phyloP scores from a whole-genome alignment of 2,888 invertebrate genomes.

The Pseudococcus viburni region DNA sequence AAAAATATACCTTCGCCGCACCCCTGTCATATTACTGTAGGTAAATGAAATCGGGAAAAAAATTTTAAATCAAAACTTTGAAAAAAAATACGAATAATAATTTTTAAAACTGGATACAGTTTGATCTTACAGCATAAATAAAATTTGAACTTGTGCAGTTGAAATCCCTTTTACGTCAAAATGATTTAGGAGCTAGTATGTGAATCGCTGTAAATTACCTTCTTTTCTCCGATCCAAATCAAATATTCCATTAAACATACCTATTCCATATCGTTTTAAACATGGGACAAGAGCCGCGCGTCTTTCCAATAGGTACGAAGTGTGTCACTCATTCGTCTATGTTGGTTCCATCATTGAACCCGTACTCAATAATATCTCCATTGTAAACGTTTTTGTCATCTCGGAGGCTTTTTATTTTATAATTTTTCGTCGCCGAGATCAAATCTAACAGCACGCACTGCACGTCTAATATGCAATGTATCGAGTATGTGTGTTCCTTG shows the following conservation, averaged over 20 bases:
- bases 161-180: too few species aligned
- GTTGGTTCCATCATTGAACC: background rate
- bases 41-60: too few species aligned
- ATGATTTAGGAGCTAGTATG: too few species aligned
- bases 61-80: too few species aligned
- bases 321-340: slow-evolving; percentile 29
- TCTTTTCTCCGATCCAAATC: slow-evolving; percentile 26
- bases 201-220: slow-evolving; percentile 23
- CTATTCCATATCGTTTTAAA: slow-evolving; percentile 23
- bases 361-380: background rate
- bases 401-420: background rate
- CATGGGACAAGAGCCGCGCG: slow-evolving; percentile 2
- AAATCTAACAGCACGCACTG: background rate
- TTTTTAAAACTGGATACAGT: too few species aligned
- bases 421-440: slow-evolving; percentile 11
- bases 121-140: too few species aligned
- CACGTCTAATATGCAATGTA: background rate
- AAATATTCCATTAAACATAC: slow-evolving; percentile 26
- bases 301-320: slow-evolving; percentile 21
- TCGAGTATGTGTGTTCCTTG: too few species aligned
- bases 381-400: background rate
- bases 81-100: too few species aligned
- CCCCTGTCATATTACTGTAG: too few species aligned
- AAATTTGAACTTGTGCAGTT: too few species aligned
- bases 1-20: too few species aligned